Evolutionary conservation across 2,888 invertebrate species (phyloP).

Genomic region (Pherbina coryleti): DNA sequence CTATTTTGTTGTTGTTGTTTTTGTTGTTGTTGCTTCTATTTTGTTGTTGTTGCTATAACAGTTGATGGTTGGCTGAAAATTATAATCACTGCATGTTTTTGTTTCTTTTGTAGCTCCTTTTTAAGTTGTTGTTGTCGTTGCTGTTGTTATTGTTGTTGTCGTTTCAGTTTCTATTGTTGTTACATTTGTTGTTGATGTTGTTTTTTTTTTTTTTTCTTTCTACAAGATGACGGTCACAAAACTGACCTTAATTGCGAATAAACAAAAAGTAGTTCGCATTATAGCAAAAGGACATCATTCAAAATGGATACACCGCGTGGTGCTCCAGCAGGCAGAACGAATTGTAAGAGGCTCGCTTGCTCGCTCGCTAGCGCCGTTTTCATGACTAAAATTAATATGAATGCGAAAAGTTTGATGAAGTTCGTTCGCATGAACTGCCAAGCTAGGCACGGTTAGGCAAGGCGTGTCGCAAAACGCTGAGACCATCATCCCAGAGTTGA

Average conservation of each 20-base stretch:
- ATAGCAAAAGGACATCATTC: background rate
- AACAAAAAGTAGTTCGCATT: slow-evolving; percentile 4
- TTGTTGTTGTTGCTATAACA: background rate
- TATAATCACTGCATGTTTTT: background rate
- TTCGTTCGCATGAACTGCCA: background rate
- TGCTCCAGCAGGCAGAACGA: background rate
- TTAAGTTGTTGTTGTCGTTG: background rate
- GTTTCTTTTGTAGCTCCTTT: background rate
- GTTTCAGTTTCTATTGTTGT: background rate
- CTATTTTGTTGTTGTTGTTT: background rate
- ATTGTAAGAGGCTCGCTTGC: too few relatives aligned
- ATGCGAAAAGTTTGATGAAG: too few relatives aligned
- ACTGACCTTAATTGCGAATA: slow-evolving; percentile 21
- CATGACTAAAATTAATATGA: too few relatives aligned
- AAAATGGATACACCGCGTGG: background rate
- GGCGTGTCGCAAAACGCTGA: background rate
- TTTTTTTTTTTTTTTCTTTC: background rate
- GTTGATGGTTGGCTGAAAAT: background rate
- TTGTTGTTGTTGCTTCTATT: background rate
- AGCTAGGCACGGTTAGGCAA: background rate
- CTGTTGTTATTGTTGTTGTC: background rate
- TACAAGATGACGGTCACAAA: slow-evolving; percentile 2
- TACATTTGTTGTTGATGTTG: background rate
- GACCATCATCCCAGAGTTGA: background rate
- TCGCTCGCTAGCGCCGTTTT: too few relatives aligned